A percentile compares a stretch with the other conserved stretches of the same genome.
Evolutionary conservation across 1,140 invertebrate species (phyloP).

Genomic region (Diploscapter pachys): DNA sequence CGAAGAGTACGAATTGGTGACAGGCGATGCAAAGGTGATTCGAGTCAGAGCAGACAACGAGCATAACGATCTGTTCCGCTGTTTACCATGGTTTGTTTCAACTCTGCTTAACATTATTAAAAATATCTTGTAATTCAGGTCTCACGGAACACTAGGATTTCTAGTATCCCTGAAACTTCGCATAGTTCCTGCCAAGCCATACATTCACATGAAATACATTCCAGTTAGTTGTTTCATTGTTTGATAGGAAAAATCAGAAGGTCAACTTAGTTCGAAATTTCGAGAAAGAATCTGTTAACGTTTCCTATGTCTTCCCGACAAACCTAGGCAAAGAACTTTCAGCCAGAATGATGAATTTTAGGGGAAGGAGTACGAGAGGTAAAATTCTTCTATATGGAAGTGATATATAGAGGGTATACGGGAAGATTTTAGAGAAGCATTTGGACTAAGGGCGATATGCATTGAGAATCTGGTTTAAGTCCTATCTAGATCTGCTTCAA

Average conservation of each 20-base stretch:
- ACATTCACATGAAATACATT: slow-evolving; percentile 65
- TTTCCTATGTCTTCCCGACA: too few species aligned
- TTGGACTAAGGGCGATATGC: too few species aligned
- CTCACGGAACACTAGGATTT: slow-evolving; percentile 66
- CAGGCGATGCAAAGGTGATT: slow-evolving; percentile 63
- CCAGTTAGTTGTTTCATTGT: slow-evolving; percentile 55
- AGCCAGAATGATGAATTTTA: too few species aligned
- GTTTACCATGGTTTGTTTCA: slow-evolving; percentile 61
- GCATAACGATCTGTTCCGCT: slow-evolving; percentile 63
- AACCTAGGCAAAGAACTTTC: too few species aligned
- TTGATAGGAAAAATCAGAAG: neutral
- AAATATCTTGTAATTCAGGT: slow-evolving; percentile 37
- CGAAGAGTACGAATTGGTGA: slow-evolving; percentile 64
- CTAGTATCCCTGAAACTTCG: slow-evolving; percentile 64
- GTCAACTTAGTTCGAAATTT: too few species aligned
- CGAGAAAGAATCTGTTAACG: too few species aligned
- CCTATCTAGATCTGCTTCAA: too few species aligned
- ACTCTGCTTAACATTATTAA: neutral
- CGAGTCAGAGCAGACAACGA: slow-evolving; percentile 62
- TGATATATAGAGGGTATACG: too few species aligned
- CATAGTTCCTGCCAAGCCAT: slow-evolving; percentile 62
- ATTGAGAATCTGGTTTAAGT: too few species aligned
- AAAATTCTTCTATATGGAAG: too few species aligned
- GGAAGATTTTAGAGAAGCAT: too few species aligned
- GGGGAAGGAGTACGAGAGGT: too few species aligned